A percentile compares a stretch with the other conserved stretches of the same genome.
Evolutionary conservation across 2,888 invertebrate species (phyloP).

Genomic region (Pollenia labialis): DNA sequence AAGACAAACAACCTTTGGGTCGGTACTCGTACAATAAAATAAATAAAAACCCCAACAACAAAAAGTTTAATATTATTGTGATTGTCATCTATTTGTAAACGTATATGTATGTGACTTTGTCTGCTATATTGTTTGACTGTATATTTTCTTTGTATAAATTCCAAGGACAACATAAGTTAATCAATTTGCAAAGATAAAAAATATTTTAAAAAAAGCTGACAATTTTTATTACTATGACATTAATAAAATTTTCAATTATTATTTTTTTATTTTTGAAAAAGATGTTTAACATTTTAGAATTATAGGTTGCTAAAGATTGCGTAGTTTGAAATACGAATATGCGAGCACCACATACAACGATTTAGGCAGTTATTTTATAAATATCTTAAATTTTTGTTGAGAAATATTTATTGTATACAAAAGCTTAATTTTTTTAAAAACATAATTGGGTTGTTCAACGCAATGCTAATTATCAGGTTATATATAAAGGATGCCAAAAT

Average conservation of each 20-base stretch:
- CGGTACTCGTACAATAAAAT: background rate
- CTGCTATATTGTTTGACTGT: background rate
- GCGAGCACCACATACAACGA: too few relatives aligned
- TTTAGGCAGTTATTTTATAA: too few relatives aligned
- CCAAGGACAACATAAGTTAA: slow-evolving; percentile 35
- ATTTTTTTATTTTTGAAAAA: background rate
- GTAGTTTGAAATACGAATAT: too few relatives aligned
- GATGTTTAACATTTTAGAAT: too few relatives aligned
- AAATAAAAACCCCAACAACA: slow-evolving; percentile 51
- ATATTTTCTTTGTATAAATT: background rate
- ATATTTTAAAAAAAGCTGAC: slow-evolving; percentile 36
- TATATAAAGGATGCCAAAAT: too few relatives aligned
- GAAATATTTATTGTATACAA: too few relatives aligned
- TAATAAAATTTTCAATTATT: slow-evolving; percentile 3
- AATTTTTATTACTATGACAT: slow-evolving; percentile 37
- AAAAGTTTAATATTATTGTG: slow-evolving; percentile 38
- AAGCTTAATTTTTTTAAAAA: too few relatives aligned
- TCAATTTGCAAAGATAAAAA: slow-evolving; percentile 38
- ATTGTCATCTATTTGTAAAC: slow-evolving; percentile 3
- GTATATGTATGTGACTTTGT: background rate
- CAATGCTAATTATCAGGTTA: too few relatives aligned
- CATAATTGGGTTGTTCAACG: too few relatives aligned
- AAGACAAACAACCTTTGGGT: slow-evolving; percentile 23
- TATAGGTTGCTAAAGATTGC: too few relatives aligned
- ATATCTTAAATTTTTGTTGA: too few relatives aligned